These are phyloP conservation scores for Python bivittatus DNA, from an alignment of 2,113 vertebrate genomes.

Conservation along the genomic window DNA sequence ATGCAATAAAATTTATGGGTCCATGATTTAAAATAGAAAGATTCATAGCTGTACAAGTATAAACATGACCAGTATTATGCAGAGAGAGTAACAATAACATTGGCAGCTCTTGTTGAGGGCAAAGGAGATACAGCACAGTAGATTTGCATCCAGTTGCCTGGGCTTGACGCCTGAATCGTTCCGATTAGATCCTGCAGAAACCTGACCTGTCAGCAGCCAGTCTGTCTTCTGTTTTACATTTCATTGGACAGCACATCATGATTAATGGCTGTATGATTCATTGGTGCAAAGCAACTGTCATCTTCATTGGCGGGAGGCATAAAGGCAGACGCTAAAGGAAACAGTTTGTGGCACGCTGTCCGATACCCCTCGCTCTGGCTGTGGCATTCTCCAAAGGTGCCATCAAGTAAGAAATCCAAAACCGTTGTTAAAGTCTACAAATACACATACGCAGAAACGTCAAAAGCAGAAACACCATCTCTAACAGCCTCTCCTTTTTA, in stretches of 20 bases:
- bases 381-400: slow-evolving; percentile 76
- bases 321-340: slow-evolving; percentile 75
- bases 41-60: slow-evolving; percentile 74
- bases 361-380: slow-evolving; percentile 76
- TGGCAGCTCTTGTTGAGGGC: slow-evolving; percentile 63
- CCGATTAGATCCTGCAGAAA: slow-evolving; percentile 64
- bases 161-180: slow-evolving; percentile 60
- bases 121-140: slow-evolving; percentile 60
- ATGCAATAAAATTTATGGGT: slow-evolving; percentile 51
- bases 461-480: neutral
- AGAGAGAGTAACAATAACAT: slow-evolving; percentile 54
- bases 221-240: slow-evolving; percentile 59
- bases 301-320: slow-evolving; percentile 68
- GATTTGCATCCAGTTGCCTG: slow-evolving; percentile 53
- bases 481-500: neutral
- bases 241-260: slow-evolving; percentile 71
- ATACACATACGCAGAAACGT: slow-evolving; percentile 41
- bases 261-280: slow-evolving; percentile 67
- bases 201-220: slow-evolving; percentile 64
- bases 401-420: slow-evolving; percentile 73
- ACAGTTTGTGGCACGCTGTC: slow-evolving; percentile 74
- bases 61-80: slow-evolving; percentile 68
- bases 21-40: slow-evolving; percentile 58
- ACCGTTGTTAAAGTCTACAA: slow-evolving; percentile 73
- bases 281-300: slow-evolving; percentile 42